Percentiles rank a stretch among this genome's conserved stretches.
Conservation (phyloP, 2,888 invertebrate genomes). For the Eumacrocentrus americanus region DNA sequence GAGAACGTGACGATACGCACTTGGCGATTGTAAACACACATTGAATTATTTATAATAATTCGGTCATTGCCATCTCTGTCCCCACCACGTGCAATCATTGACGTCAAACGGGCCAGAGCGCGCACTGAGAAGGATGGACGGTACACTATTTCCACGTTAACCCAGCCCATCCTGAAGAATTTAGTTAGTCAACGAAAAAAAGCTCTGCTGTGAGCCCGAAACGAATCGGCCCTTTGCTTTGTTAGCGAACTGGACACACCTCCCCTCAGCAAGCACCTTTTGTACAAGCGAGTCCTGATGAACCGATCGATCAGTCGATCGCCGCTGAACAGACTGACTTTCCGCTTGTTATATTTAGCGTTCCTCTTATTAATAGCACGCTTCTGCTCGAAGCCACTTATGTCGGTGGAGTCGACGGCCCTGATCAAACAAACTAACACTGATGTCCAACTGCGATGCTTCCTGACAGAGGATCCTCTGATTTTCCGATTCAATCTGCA, state of each 20-base stretch:
- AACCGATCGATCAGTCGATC: constrained; percentile 19
- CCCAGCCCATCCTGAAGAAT: not conserved
- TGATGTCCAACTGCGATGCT: not conserved
- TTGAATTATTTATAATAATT: constrained; percentile 41
- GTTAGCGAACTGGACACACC: not conserved
- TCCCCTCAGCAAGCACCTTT: not conserved
- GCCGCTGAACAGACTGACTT: not conserved
- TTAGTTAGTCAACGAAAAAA: not conserved
- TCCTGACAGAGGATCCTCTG: not conserved
- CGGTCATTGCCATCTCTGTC: constrained; percentile 38
- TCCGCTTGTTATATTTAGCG: constrained; percentile 17
- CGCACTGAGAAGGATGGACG: not conserved
- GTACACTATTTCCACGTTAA: not conserved
- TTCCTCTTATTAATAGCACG: constrained; percentile 15
- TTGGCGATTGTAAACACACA: constrained; percentile 28
- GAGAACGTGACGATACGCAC: constrained; percentile 3
- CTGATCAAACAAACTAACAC: constrained; percentile 23
- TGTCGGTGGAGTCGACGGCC: constrained; percentile 6
- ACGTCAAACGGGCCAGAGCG: constrained; percentile 19
- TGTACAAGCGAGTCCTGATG: not conserved
- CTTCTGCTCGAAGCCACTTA: constrained; percentile 11
- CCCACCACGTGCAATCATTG: constrained; percentile 19
- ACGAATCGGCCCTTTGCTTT: not conserved
- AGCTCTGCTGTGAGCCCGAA: not conserved
- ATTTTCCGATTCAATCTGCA: constrained; percentile 10